Percentiles rank a stretch among this genome's conserved stretches.
Conservation (phyloP, 2,888 invertebrate genomes). For the Macrophya annulata region DNA sequence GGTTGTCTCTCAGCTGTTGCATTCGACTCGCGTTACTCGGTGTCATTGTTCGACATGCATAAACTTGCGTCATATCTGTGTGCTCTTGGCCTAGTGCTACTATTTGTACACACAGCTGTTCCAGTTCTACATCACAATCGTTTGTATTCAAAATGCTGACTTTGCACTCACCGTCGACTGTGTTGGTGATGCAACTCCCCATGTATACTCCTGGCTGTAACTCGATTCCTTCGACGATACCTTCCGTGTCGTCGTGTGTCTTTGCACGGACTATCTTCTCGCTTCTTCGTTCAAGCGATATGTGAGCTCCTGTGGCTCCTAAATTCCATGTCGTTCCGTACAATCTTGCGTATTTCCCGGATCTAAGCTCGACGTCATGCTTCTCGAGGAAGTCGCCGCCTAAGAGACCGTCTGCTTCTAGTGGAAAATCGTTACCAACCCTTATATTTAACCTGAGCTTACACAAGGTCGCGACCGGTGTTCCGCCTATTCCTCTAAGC, state of each 20-base stretch:
- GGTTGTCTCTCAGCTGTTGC: conserved; percentile 36
- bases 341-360: conserved; percentile 4
- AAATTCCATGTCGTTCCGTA: conserved; percentile 26
- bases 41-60: background rate
- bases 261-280: conserved; percentile 5
- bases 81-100: background rate
- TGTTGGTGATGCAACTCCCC: conserved; percentile 25
- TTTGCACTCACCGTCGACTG: conserved; percentile 13
- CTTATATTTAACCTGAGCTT: no score
- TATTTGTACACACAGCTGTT: background rate
- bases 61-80: no score
- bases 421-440: conserved; percentile 38
- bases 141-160: no score
- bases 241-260: background rate
- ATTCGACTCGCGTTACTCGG: conserved; percentile 32
- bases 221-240: conserved; percentile 21
- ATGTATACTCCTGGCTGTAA: conserved; percentile 10
- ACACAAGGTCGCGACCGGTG: no score
- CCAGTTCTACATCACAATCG: background rate
- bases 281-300: background rate
- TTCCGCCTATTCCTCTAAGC: no score
- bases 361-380: conserved; percentile 14
- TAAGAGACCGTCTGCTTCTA: conserved; percentile 7
- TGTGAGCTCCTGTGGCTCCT: background rate
- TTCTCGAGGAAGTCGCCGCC: background rate